Evolutionary conservation across 2,113 vertebrate genomes (phyloP).

Genomic region (Caracal caracal): DNA sequence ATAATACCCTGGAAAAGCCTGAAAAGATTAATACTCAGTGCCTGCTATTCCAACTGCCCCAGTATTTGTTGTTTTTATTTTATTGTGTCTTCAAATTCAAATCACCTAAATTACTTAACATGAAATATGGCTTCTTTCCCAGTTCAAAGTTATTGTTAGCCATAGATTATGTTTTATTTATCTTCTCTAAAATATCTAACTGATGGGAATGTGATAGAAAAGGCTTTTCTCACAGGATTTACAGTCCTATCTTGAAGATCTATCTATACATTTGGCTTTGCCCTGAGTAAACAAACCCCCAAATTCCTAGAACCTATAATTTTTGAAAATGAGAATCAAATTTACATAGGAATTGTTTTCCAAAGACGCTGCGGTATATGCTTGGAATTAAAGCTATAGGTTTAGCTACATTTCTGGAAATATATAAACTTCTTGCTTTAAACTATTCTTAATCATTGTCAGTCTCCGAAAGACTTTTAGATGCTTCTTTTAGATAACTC

Average conservation of each 20-base stretch:
- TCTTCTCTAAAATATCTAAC: not conserved
- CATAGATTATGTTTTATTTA: conserved; percentile 46
- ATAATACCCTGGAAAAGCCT: not conserved
- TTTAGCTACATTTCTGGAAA: not conserved
- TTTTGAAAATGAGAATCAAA: conserved; percentile 3
- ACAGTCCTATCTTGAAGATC: not conserved
- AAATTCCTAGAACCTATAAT: not conserved
- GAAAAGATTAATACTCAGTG: not conserved
- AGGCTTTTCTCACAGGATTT: not conserved
- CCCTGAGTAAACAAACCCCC: not conserved
- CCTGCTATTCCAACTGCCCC: not conserved
- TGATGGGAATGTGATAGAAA: not conserved
- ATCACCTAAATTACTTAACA: conserved; percentile 1
- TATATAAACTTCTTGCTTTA: not conserved
- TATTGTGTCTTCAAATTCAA: not conserved
- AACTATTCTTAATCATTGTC: not conserved
- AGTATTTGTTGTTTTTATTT: not conserved
- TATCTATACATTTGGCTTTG: not conserved
- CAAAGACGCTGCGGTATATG: not conserved
- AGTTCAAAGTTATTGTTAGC: conserved; percentile 17
- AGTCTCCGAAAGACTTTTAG: conserved; percentile 9
- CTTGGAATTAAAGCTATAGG: not conserved
- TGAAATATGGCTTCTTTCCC: conserved; percentile 36
- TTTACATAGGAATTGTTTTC: not conserved
- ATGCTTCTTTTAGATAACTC: not conserved